Conservation (phyloP, 2,797 vertebrate species). For the Siniperca scherzeri region DNA sequence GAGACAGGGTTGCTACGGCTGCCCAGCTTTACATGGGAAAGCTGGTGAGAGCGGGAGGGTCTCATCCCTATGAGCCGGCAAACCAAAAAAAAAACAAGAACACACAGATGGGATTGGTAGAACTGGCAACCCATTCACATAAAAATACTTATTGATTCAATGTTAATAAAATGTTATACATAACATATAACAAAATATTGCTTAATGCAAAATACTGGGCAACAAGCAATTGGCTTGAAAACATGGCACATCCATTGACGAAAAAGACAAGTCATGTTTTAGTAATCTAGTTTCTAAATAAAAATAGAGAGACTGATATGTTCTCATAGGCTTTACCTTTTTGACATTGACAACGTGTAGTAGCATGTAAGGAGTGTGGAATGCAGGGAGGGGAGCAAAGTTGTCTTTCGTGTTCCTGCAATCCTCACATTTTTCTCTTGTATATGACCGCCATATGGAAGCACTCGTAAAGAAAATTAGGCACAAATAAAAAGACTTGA, state of each 20-base stretch:
- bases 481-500: constrained; percentile 59
- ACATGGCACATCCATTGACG: background rate
- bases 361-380: constrained; percentile 34
- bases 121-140: background rate
- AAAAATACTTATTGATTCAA: background rate
- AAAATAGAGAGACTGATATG: background rate
- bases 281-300: background rate
- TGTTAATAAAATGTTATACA: background rate
- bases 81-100: no score
- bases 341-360: constrained; percentile 3
- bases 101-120: background rate
- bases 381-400: constrained; percentile 34
- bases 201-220: background rate
- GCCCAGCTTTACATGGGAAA: no score
- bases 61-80: no score
- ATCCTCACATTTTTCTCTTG: constrained; percentile 19
- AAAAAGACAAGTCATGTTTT: background rate
- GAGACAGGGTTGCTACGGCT: no score
- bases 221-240: background rate
- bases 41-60: no score
- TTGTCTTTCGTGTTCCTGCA: constrained; percentile 27
- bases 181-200: background rate
- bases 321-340: constrained; percentile 21
- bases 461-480: constrained; percentile 55
- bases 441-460: constrained; percentile 62